Evolutionary conservation across 2,113 vertebrate genomes (phyloP).

Genomic region (Martes martes): DNA sequence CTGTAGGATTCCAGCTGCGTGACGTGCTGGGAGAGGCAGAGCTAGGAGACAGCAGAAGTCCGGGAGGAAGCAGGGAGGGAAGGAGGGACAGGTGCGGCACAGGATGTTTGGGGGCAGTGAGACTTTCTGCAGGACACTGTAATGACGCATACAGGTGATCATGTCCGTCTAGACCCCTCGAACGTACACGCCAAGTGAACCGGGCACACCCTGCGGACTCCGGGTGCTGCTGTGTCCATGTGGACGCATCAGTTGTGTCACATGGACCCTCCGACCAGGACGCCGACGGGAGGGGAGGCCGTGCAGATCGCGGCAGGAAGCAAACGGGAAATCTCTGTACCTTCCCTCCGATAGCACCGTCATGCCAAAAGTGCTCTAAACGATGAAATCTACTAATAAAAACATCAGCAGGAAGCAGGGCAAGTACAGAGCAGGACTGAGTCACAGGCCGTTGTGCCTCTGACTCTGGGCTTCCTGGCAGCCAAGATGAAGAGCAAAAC

Average conservation of each 20-base stretch:
- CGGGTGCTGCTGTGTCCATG: too few relatives aligned
- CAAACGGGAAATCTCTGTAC: background rate
- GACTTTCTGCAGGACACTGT: background rate
- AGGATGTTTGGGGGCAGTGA: background rate
- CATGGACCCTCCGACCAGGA: background rate
- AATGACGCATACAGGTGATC: background rate
- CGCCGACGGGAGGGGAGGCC: background rate
- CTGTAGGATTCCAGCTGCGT: too few relatives aligned
- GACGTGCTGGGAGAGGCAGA: background rate
- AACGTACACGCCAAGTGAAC: background rate
- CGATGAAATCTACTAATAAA: background rate
- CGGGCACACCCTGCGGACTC: accelerated
- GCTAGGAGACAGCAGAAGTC: background rate
- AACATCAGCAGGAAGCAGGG: background rate
- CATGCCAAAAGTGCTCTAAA: background rate
- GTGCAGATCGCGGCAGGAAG: background rate
- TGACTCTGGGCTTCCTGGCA: background rate
- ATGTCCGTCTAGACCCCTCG: background rate
- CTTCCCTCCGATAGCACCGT: too few relatives aligned
- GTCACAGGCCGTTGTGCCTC: background rate
- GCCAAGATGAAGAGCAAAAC: background rate
- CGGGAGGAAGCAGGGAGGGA: too few relatives aligned
- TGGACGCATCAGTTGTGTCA: background rate
- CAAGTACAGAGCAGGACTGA: background rate
- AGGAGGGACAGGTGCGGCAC: background rate